Conservation (phyloP, 2,113 vertebrate genomes). For the Takifugu flavidus region DNA sequence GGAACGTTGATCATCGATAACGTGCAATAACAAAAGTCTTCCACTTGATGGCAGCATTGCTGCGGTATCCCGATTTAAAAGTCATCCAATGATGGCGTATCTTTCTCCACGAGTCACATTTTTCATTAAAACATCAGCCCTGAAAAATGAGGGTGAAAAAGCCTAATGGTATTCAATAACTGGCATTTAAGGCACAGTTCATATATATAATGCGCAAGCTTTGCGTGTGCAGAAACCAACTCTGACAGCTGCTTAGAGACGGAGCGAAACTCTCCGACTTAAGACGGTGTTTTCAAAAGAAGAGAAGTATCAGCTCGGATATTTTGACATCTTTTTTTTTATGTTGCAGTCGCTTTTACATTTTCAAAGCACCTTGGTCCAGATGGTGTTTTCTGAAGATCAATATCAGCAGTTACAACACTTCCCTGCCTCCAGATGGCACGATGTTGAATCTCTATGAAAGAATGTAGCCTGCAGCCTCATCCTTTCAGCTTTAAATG, state of each 20-base stretch:
- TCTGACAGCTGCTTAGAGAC: background rate
- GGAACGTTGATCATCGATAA: background rate
- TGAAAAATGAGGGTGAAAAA: slow-evolving; percentile 5
- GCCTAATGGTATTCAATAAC: background rate
- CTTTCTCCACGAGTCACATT: too few species aligned
- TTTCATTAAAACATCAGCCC: background rate
- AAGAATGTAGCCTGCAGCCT: slow-evolving; percentile 55
- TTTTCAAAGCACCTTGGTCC: slow-evolving; percentile 65
- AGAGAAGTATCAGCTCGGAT: slow-evolving; percentile 28
- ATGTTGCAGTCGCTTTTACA: slow-evolving; percentile 27
- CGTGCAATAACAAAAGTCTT: slow-evolving; percentile 8
- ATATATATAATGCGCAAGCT: background rate
- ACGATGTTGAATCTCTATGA: slow-evolving; percentile 61
- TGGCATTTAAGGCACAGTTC: too few species aligned
- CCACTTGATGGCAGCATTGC: slow-evolving; percentile 63
- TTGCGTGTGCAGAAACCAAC: background rate
- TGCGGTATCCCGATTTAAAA: background rate
- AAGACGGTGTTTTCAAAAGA: slow-evolving; percentile 29
- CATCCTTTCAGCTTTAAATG: slow-evolving; percentile 54
- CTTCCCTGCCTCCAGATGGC: slow-evolving; percentile 68
- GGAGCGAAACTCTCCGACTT: slow-evolving; percentile 18
- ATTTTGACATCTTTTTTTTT: slow-evolving; percentile 20
- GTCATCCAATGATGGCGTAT: background rate
- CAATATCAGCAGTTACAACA: slow-evolving; percentile 62
- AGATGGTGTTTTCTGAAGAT: slow-evolving; percentile 69